A percentile compares a stretch with the other conserved stretches of the same genome.
phyloP scores from a whole-genome alignment of 2,888 invertebrate species.

The Biston betularia region DNA sequence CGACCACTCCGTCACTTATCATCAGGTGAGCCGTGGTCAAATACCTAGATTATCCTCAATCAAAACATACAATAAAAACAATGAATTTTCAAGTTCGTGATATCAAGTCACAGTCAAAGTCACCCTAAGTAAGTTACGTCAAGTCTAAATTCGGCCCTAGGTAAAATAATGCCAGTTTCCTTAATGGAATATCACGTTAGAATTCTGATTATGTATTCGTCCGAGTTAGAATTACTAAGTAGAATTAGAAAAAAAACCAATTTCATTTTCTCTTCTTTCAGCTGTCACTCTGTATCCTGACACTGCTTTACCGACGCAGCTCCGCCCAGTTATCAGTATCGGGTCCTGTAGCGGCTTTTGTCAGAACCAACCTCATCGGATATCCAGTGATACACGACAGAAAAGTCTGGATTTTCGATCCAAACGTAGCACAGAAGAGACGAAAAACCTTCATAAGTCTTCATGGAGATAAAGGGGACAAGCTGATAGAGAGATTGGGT shows the following conservation, averaged over 20 bases:
- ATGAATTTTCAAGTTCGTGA: too few relatives aligned
- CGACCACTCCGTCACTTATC: too few relatives aligned
- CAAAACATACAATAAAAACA: too few relatives aligned
- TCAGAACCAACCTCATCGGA: slow-evolving; percentile 86
- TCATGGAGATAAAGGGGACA: slow-evolving; percentile 88
- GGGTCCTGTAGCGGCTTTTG: slow-evolving; percentile 66
- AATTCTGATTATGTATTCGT: too few relatives aligned
- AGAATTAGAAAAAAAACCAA: neutral
- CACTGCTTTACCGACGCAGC: slow-evolving; percentile 57
- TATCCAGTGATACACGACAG: slow-evolving; percentile 86
- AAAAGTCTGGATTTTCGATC: slow-evolving; percentile 88
- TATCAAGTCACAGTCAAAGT: too few relatives aligned
- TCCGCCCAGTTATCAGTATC: slow-evolving; percentile 50
- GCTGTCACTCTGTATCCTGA: slow-evolving; percentile 56
- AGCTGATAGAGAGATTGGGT: slow-evolving; percentile 88
- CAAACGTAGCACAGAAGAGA: slow-evolving; percentile 86
- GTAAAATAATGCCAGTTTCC: too few relatives aligned
- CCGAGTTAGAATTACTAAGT: too few relatives aligned
- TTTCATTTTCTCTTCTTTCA: slow-evolving; percentile 54
- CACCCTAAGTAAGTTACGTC: too few relatives aligned
- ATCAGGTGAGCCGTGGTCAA: too few relatives aligned
- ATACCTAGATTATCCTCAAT: too few relatives aligned
- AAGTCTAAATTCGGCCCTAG: too few relatives aligned
- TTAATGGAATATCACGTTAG: too few relatives aligned
- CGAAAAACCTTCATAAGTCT: slow-evolving; percentile 86